Percentiles rank a stretch among this genome's conserved stretches.
Conservation (phyloP, 37 sponge, comb jelly and placozoan genomes). For the Aplysina aerophoba region DNA sequence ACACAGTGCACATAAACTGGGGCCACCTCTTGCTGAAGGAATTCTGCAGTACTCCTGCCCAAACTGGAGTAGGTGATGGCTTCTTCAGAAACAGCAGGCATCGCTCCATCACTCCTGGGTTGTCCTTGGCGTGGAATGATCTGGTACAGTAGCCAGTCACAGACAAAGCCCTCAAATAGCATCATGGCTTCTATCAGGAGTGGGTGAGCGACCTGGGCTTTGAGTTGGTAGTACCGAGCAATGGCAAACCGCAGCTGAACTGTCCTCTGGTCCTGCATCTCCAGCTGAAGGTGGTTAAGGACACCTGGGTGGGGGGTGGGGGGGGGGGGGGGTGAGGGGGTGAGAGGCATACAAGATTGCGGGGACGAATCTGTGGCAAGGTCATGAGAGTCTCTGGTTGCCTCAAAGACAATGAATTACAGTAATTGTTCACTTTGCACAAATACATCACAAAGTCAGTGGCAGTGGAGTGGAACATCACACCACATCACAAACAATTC, state of each 20-base stretch:
- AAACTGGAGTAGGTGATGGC: neutral
- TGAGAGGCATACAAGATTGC: too few species aligned
- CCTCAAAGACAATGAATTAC: too few species aligned
- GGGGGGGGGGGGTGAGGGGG: too few species aligned
- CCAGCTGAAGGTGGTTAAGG: neutral
- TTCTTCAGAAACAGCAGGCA: neutral
- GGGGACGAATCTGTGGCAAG: too few species aligned
- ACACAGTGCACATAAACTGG: neutral
- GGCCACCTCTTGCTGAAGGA: neutral
- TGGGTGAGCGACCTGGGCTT: constrained; percentile 12
- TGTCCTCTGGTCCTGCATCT: neutral
- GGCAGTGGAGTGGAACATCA: too few species aligned
- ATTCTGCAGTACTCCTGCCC: neutral
- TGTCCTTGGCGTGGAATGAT: neutral
- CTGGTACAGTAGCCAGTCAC: constrained; percentile 29
- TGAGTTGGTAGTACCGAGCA: neutral
- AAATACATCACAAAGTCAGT: too few species aligned
- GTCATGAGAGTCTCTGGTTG: too few species aligned
- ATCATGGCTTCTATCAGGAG: neutral
- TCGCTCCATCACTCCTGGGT: too few species aligned
- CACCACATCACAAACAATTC: too few species aligned
- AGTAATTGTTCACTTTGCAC: too few species aligned
- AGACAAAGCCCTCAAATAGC: neutral
- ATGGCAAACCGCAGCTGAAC: neutral
- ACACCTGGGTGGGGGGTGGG: neutral